Base-by-base conservation (phyloP, 2,113 vertebrate species). In the Oncorhynchus tshawytscha region DNA sequence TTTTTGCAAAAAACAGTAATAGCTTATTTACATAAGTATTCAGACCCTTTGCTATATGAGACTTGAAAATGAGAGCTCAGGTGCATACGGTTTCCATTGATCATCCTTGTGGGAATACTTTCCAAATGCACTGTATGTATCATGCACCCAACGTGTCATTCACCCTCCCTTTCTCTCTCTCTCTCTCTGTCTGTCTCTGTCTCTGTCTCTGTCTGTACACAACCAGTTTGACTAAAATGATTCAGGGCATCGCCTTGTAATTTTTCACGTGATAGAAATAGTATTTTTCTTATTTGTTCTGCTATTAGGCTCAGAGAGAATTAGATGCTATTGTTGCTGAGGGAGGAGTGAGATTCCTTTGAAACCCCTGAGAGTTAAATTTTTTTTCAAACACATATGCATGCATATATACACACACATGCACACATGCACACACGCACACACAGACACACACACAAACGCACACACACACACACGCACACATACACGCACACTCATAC, bases 281-380 rank as follows among this genome's bases (percentile, higher is more conserved):
- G 24, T 66, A 49, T 65, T 65, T 27, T 66, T 22, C 25, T 11
- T 67, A 5, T 45, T 54, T 64, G n/a, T 64, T 34, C n/a, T 34
- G 60, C 62, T 45, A 34, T 57, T 77, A n/a, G 20, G 16, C 45
- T 71, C 73, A 51, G 29, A 79, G 64, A 67, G 67, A 69, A 74
- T 79, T 74, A 79, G 74, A 34, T 70, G 69, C 70, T 78, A 79
- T 76, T 78, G 76, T 84, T 24, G 16, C 39, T 75, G 54, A 74
- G 48, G 74, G 66, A 39, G 64, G 62, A 66, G 27, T 62, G 51
- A 70, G 25, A 45, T 84, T 57, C 71, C n/a, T 84, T 66, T 76
- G 66, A 80, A 77, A 67, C 67, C 45, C 1, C 3, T 4, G 62
- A 60, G 24, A 49, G 0, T 1, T 34, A 6, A 0, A 34, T n/a